Evolutionary conservation across 2,888 invertebrate species (phyloP).

Genomic region (Aquatica leii): DNA sequence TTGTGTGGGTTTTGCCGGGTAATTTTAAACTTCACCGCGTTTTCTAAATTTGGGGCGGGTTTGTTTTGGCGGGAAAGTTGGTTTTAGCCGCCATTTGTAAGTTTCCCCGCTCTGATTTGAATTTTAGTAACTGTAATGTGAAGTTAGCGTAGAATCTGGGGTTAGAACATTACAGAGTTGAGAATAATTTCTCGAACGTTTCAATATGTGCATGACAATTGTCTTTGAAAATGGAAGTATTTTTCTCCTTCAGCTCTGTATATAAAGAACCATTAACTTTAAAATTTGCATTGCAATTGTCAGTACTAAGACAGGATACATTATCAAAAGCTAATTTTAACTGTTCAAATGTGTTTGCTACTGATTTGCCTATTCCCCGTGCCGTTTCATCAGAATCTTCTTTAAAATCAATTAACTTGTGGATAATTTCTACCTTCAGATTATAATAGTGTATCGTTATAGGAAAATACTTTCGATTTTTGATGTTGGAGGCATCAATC

Average conservation of each 20-base stretch:
- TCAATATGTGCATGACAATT: constrained; percentile 6
- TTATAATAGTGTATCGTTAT: neutral
- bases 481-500: neutral
- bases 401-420: constrained; percentile 3
- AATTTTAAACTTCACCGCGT: too few species aligned
- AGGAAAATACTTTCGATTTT: neutral
- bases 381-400: neutral
- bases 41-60: too few species aligned
- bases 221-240: neutral
- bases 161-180: too few species aligned
- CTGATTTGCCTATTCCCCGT: neutral
- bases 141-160: too few species aligned
- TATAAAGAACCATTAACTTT: neutral
- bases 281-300: constrained; percentile 15
- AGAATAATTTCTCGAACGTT: too few species aligned
- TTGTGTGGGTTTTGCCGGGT: too few species aligned
- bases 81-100: too few species aligned
- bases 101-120: too few species aligned
- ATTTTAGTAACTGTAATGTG: too few species aligned
- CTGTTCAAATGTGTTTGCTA: constrained; percentile 1
- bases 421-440: constrained; percentile 1
- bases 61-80: too few species aligned
- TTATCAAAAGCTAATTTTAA: constrained; percentile 8
- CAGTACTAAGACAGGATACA: constrained; percentile 3
- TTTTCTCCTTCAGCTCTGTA: constrained; percentile 4